Evolutionary conservation across 2,113 vertebrate species (phyloP).

Genomic region (Ranitomeya imitator): DNA sequence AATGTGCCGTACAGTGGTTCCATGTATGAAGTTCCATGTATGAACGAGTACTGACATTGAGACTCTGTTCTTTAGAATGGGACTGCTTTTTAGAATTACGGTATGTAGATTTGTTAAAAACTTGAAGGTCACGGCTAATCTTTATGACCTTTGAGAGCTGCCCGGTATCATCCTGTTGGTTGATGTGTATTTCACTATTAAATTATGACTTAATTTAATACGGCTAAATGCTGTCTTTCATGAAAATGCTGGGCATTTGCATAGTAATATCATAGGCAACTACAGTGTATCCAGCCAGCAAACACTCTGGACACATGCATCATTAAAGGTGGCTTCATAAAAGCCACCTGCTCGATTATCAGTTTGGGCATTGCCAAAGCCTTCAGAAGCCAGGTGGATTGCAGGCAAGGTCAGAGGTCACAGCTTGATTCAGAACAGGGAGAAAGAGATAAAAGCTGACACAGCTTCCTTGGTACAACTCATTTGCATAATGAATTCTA

Average conservation of each 20-base stretch:
- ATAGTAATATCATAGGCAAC: conserved; percentile 10
- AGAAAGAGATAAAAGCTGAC: conserved; percentile 50
- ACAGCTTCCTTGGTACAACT: conserved; percentile 6
- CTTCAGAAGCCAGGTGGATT: conserved; percentile 49
- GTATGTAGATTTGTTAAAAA: conserved; percentile 18
- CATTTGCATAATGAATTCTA: conserved; percentile 51
- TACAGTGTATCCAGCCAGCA: not conserved
- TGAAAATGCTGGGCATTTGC: conserved; percentile 26
- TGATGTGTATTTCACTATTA: not conserved
- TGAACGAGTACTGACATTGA: not conserved
- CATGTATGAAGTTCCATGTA: too few species aligned
- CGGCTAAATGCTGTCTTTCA: conserved; percentile 17
- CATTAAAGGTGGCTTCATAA: conserved; percentile 30
- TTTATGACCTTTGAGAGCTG: conserved; percentile 20
- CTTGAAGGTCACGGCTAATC: conserved; percentile 4
- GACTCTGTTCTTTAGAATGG: not conserved
- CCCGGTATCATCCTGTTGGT: conserved; percentile 18
- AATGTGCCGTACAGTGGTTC: too few species aligned
- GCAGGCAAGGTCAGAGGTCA: conserved; percentile 31
- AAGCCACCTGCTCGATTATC: conserved; percentile 52
- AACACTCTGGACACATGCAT: conserved; percentile 25
- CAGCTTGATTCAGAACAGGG: conserved; percentile 20
- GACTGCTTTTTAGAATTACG: not conserved
- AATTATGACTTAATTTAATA: not conserved
- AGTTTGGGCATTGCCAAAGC: conserved; percentile 11